These are phyloP conservation scores for Hypothenemus hampei DNA, from an alignment of 1,140 invertebrate species.

Conservation along the genomic window DNA sequence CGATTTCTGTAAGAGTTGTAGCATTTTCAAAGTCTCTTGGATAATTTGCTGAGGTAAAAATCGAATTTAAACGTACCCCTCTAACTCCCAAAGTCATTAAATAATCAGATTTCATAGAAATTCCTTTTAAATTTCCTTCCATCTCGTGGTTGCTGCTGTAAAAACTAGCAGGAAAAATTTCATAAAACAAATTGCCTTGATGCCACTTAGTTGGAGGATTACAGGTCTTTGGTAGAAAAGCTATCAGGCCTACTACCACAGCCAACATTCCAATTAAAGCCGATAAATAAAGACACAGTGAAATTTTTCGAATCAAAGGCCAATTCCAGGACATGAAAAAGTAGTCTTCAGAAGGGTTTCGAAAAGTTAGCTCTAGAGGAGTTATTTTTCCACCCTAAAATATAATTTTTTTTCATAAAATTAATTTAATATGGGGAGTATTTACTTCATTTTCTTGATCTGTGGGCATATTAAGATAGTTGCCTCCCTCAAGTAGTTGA, in stretches of 20 bases:
- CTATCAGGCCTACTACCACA: slow-evolving; percentile 64
- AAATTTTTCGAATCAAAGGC: slow-evolving; percentile 65
- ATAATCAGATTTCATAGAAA: slow-evolving; percentile 63
- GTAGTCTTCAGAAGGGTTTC: slow-evolving; percentile 55
- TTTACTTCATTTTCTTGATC: slow-evolving; percentile 37
- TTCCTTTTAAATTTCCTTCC: slow-evolving; percentile 67
- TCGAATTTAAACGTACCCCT: slow-evolving; percentile 67
- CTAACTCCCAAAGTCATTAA: slow-evolving; percentile 60
- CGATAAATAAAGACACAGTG: slow-evolving; percentile 66
- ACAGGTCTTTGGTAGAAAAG: slow-evolving; percentile 64
- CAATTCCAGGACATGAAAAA: slow-evolving; percentile 77
- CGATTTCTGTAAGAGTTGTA: slow-evolving; percentile 57
- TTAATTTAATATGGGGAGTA: not conserved
- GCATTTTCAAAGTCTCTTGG: slow-evolving; percentile 64
- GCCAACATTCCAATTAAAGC: slow-evolving; percentile 62
- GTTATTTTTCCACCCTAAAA: slow-evolving; percentile 39
- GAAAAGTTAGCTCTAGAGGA: slow-evolving; percentile 53
- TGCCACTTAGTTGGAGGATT: slow-evolving; percentile 68
- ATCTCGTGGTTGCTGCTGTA: slow-evolving; percentile 72
- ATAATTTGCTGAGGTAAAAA: slow-evolving; percentile 65
- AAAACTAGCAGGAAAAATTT: slow-evolving; percentile 78
- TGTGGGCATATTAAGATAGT: slow-evolving; percentile 48
- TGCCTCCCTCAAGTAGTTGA: slow-evolving; percentile 47
- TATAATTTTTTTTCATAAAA: not conserved
- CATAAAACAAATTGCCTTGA: slow-evolving; percentile 75